Base-by-base conservation (phyloP, 2,113 vertebrate genomes). In the Pterocles orientalis region DNA sequence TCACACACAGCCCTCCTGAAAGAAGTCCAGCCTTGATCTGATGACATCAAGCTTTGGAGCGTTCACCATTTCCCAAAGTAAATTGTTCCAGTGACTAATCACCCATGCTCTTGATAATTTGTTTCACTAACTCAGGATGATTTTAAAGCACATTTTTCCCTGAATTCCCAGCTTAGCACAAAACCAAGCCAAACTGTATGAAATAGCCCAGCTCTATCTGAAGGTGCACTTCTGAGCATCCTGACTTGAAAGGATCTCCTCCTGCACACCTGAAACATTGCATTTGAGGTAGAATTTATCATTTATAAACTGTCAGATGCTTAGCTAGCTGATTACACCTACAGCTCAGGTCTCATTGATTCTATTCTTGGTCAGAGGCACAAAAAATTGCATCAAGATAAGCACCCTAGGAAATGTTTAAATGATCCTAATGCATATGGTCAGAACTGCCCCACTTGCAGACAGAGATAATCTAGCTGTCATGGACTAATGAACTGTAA, bases 401-500 rank as follows among this genome's bases (percentile, higher is more conserved):
- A 88, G 53, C 60, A 81, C 12, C 47, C 50, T 58, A 81, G 57
- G 76, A 96, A 86, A 75, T 92, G 80, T 93, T 86, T 97, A 78
- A 94, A 64, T 83, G 48, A 78, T 82, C 85, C 80, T 60, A 18
- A 68, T n/a, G 43, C 10, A 3, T 45, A 84, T 31, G 64, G 64
- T 75, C 90, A 92, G 77, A 92, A 41, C 48, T 75, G 75, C 34
- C 56, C 51, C 58, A n/a, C 82, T 90, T 81, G 76, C 60, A 93
- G 88, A 84, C 76, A 90, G 66, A 4, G 24, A 86, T 86, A 93
- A 88, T 77, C 82, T 86, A 92, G 88, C 85, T 96, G 93, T 92
- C 76, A 53, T 14, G 48, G 76, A 94, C 85, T 95, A 94, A 96
- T 95, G 95, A 96, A 93, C 95, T 96, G 95, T 83, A 96, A 95